These are phyloP conservation scores for Phengaris alcon DNA, from an alignment of 2,888 invertebrate genomes.

Conservation along the genomic window DNA sequence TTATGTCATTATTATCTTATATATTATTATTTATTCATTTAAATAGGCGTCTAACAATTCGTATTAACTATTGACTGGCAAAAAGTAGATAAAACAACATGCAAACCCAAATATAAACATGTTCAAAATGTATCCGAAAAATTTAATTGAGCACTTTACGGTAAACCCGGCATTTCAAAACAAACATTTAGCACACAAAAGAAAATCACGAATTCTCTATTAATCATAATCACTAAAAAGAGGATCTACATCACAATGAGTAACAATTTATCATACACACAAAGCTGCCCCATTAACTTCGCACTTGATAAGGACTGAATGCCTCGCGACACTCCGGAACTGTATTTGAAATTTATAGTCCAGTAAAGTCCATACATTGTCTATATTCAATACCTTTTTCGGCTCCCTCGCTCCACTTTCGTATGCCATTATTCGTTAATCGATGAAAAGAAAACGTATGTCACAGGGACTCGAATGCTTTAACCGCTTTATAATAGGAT, in stretches of 20 bases:
- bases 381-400: slow-evolving; percentile 30
- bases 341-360: slow-evolving; percentile 62
- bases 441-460: slow-evolving; percentile 16
- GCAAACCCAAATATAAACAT: too few species aligned
- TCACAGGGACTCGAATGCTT: not conserved
- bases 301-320: slow-evolving; percentile 73
- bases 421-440: slow-evolving; percentile 23
- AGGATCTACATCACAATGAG: slow-evolving; percentile 75
- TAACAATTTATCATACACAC: slow-evolving; percentile 77
- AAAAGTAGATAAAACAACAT: too few species aligned
- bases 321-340: slow-evolving; percentile 49
- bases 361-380: slow-evolving; percentile 44
- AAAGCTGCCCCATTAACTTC: slow-evolving; percentile 77
- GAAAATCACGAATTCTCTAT: slow-evolving; percentile 35
- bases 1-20: too few species aligned
- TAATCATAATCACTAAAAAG: slow-evolving; percentile 50
- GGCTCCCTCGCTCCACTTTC: slow-evolving; percentile 22
- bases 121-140: not conserved
- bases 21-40: too few species aligned
- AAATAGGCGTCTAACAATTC: too few species aligned
- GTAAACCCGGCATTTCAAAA: not conserved
- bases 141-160: too few species aligned
- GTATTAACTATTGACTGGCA: too few species aligned
- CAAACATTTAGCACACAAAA: slow-evolving; percentile 4
- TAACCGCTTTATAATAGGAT: not conserved